Evolutionary conservation across 2,113 vertebrate genomes (phyloP).

Genomic region (Myiagra hebetior): DNA sequence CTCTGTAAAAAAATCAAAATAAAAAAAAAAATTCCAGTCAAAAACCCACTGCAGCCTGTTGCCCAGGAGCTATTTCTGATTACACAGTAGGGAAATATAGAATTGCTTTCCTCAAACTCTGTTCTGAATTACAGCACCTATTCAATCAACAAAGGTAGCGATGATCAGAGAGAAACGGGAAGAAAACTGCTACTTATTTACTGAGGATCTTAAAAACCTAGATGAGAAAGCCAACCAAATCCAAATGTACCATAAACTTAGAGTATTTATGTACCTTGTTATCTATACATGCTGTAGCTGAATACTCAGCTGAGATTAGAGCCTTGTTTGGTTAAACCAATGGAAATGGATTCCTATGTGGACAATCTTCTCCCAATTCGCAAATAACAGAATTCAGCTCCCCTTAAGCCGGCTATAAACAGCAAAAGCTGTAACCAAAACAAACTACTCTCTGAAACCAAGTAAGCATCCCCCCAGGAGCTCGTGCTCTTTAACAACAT

Average conservation of each 20-base stretch:
- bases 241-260: background rate
- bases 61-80: background rate
- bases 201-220: background rate
- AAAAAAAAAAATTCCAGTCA: no score
- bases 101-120: background rate
- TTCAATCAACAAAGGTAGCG: background rate
- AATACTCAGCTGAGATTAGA: background rate
- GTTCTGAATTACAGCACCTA: background rate
- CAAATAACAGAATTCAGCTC: background rate
- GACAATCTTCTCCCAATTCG: background rate
- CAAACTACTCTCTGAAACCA: background rate
- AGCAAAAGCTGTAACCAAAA: conserved; percentile 15
- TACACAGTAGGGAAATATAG: background rate
- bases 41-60: background rate
- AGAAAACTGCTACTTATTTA: background rate
- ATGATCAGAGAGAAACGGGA: background rate
- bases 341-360: background rate
- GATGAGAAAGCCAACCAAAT: background rate
- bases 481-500: background rate
- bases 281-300: background rate
- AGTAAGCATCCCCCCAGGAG: background rate
- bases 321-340: background rate
- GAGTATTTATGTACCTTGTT: background rate
- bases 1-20: background rate
- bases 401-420: background rate